These are phyloP conservation scores for Parapristionchus giblindavisi DNA, from an alignment of 2,888 invertebrate species.

Conservation along the genomic window DNA sequence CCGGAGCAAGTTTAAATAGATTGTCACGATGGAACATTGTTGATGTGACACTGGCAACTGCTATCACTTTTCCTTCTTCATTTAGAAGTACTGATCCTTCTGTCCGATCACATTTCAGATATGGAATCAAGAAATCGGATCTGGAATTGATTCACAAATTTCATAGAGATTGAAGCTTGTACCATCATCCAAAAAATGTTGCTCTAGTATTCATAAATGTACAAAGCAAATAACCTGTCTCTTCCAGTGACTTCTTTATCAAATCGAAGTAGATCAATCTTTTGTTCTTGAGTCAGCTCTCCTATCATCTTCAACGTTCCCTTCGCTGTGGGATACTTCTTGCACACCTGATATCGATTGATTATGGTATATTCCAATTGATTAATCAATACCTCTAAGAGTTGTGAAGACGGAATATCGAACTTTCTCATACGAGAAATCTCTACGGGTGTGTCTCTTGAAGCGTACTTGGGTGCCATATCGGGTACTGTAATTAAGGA, in stretches of 20 bases:
- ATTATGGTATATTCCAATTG: too few species aligned
- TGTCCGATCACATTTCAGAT: not conserved
- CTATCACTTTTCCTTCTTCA: not conserved
- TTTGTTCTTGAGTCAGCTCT: not conserved
- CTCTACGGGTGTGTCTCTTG: not conserved
- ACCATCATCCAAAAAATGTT: not conserved
- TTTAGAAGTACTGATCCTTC: not conserved
- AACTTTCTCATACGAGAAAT: not conserved
- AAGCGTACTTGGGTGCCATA: slow-evolving; percentile 1
- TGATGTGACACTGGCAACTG: not conserved
- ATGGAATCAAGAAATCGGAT: not conserved
- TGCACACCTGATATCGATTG: slow-evolving; percentile 13
- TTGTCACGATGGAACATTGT: not conserved
- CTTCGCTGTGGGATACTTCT: not conserved
- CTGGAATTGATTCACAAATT: not conserved
- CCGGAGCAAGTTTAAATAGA: slow-evolving; percentile 3
- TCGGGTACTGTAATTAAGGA: not conserved
- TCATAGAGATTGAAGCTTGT: not conserved
- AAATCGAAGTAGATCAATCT: not conserved
- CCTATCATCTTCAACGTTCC: not conserved
- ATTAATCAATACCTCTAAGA: too few species aligned
- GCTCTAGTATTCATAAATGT: not conserved
- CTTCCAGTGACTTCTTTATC: slow-evolving; percentile 5
- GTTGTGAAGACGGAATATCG: too few species aligned
- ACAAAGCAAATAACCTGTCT: not conserved